These are phyloP conservation scores for Stichopus horrens DNA, from an alignment of 53 echinoderm and acorn worm species.

Conservation along the genomic window DNA sequence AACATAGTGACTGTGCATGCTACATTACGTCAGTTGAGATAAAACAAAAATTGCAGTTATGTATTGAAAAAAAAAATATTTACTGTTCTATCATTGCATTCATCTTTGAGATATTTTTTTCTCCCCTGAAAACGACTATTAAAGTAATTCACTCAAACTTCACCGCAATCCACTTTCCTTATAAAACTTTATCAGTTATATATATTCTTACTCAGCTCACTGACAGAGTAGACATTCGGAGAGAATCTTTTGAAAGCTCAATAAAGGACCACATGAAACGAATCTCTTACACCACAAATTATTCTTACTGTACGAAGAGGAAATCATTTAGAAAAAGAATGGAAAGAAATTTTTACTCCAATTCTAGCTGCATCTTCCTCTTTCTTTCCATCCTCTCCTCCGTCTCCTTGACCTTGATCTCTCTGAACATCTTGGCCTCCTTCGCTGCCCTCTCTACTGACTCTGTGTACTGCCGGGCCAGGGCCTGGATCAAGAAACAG, in stretches of 20 bases:
- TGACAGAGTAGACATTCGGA: not conserved
- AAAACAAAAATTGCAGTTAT: too few species aligned
- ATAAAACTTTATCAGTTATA: too few species aligned
- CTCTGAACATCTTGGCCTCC: conserved; percentile 81
- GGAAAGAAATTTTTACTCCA: conserved; percentile 60
- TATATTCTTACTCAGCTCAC: too few species aligned
- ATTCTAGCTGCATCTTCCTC: conserved; percentile 76
- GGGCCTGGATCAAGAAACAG: conserved; percentile 41
- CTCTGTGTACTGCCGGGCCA: conserved; percentile 84
- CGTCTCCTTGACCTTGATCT: conserved; percentile 88
- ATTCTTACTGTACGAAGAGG: too few species aligned
- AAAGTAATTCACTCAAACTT: too few species aligned
- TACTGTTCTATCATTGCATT: too few species aligned
- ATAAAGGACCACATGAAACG: not conserved
- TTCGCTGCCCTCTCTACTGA: conserved; percentile 81
- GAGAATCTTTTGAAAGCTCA: not conserved
- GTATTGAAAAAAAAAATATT: too few species aligned
- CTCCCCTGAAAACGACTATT: too few species aligned
- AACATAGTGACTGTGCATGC: too few species aligned
- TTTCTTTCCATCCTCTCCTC: conserved; percentile 75
- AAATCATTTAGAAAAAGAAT: not conserved
- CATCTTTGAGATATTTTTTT: too few species aligned
- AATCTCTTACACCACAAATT: not conserved
- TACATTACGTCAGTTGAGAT: too few species aligned
- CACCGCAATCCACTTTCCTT: too few species aligned